Evolutionary conservation across 30 jellyfish, hydroid and myxozoan genomes (phyloP), one percentile per base, ranked within the genome.

Genomic region (Clytia hemisphaerica): DNA sequence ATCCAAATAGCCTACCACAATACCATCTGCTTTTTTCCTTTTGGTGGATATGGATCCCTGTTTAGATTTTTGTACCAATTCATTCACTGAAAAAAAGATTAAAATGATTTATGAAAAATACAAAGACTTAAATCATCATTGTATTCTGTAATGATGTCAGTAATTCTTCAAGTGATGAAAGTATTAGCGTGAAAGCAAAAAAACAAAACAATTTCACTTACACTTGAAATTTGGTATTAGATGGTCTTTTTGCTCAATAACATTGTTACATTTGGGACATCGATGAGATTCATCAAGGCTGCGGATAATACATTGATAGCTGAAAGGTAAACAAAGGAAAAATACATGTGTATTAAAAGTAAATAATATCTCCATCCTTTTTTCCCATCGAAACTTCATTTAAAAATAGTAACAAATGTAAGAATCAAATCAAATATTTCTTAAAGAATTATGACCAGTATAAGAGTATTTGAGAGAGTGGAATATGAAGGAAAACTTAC

Each of bases 201-300:
- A n/a, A n/a, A n/a, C 18, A 4, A 36, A 37, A 34, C 33, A 45
- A 6, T 5, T 2, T 35, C 38, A 45, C 98, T 75, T 75, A 89
- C 98, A 81, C 33, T 73, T 33, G 61, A 82, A 76, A 66, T 89
- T 89, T 6, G 98, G 98, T 54, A 63, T 80, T 26, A 89, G 75
- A 19, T 89, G 94, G 44, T 89, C 98, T 71, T 89, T 89, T 34
- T 84, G 82, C 10, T 82, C 98, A 28, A 89, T 76, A 24, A 71
- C 73, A 62, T 74, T 49, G 62, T 89, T 81, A 64, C 98, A 89
- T 66, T 80, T 82, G 34, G 98, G 98, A 58, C 98, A 89, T 48
- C 95, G 64, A 79, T 82, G 81, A 6, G 81, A 50, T 58, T 78
- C 98, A 45, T 89, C 98, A 16, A 89, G 58, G 46, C 95, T 89